Conservation (phyloP, 2,888 invertebrate species). For the Epistrophella euchroma region DNA sequence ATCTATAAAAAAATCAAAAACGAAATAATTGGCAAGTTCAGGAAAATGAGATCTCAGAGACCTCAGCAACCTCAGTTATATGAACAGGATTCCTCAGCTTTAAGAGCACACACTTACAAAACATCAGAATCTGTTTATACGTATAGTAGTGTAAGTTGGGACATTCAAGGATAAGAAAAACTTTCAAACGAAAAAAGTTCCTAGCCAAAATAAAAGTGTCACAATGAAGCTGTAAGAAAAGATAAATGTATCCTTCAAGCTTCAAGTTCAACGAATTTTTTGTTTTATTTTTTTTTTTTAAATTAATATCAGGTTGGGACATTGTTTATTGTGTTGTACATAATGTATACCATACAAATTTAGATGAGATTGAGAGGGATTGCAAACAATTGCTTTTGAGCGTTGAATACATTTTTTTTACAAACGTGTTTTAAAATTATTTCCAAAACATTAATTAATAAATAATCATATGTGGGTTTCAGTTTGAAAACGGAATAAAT, state of each 20-base stretch:
- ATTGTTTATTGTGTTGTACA: background rate
- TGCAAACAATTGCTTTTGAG: background rate
- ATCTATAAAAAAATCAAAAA: no score
- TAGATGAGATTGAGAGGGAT: background rate
- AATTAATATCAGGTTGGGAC: background rate
- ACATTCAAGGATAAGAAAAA: conserved; percentile 5
- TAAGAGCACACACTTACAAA: no score
- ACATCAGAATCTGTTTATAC: background rate
- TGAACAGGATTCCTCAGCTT: no score
- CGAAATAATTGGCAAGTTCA: no score
- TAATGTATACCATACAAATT: no score
- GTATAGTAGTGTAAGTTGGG: background rate
- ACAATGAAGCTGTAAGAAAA: conserved; percentile 29
- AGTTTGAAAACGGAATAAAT: no score
- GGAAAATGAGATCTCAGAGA: no score
- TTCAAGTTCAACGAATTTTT: conserved; percentile 9
- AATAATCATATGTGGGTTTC: no score
- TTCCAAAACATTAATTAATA: no score
- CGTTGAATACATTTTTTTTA: background rate
- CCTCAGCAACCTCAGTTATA: no score
- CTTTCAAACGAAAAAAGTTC: background rate
- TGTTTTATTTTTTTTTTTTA: conserved; percentile 1
- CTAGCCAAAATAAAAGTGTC: background rate
- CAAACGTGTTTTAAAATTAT: no score
- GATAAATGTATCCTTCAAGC: conserved; percentile 19